Percentiles rank a stretch among this genome's conserved stretches.
Evolutionary conservation across 2,797 vertebrate genomes (phyloP).

Genomic region (Peromyscus melanophrys): DNA sequence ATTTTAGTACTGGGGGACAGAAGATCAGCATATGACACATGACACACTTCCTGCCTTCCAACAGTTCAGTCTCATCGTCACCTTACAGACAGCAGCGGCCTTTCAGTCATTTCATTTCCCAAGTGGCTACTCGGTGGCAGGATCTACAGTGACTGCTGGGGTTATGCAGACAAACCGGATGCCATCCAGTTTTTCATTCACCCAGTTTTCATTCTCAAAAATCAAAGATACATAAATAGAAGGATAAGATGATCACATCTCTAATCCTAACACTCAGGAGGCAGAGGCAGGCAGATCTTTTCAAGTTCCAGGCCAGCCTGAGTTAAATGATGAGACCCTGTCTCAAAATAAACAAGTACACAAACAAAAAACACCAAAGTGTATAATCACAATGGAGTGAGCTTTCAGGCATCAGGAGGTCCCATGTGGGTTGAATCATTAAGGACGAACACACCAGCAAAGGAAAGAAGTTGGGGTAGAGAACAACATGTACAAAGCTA

Average conservation of each 20-base stretch:
- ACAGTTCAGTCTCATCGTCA: neutral
- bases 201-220: constrained; percentile 20
- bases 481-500: neutral
- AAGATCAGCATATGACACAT: constrained; percentile 11
- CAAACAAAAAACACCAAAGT: neutral
- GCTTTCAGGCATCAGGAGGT: neutral
- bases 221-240: neutral
- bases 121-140: neutral
- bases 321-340: neutral
- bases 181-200: neutral
- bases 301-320: neutral
- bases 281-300: neutral
- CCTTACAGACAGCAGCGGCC: neutral
- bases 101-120: constrained; percentile 32
- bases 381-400: neutral
- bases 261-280: neutral
- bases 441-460: neutral
- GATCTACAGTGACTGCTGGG: neutral
- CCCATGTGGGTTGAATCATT: neutral
- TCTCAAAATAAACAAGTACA: neutral
- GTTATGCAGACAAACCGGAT: constrained; percentile 2
- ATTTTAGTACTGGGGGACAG: constrained; percentile 8
- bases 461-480: neutral
- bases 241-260: neutral
- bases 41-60: neutral